Percentiles rank a stretch among this genome's conserved stretches.
These are phyloP conservation scores for Caradrina kadenii DNA, from an alignment of 2,888 invertebrate genomes.

Conservation along the genomic window DNA sequence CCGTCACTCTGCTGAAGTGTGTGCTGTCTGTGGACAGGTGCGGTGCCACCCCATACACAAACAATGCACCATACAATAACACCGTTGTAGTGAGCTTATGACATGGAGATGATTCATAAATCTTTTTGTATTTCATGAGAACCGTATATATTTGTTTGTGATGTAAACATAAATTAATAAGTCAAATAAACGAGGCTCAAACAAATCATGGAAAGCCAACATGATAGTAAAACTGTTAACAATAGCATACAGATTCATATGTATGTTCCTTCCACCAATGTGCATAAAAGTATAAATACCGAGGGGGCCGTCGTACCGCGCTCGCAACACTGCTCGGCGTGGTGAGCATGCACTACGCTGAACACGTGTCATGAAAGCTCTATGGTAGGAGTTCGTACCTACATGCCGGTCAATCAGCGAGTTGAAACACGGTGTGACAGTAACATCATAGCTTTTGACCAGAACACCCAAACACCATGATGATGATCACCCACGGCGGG, in stretches of 20 bases:
- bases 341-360: too few relatives aligned
- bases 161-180: slow-evolving; percentile 14
- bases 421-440: background rate
- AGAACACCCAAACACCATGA: slow-evolving; percentile 75
- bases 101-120: background rate
- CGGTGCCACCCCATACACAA: too few relatives aligned
- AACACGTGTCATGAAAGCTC: background rate
- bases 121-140: slow-evolving; percentile 5
- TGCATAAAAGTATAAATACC: too few relatives aligned
- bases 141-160: slow-evolving; percentile 8
- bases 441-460: slow-evolving; percentile 11
- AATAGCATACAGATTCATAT: background rate
- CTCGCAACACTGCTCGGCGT: too few relatives aligned
- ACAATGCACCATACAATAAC: background rate
- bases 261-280: too few relatives aligned
- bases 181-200: slow-evolving; percentile 13
- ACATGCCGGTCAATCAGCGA: too few relatives aligned
- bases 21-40: background rate
- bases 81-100: background rate
- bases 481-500: slow-evolving; percentile 74
- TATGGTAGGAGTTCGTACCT: background rate
- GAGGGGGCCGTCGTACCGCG: too few relatives aligned
- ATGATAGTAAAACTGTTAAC: slow-evolving; percentile 4
- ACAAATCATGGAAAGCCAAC: background rate
- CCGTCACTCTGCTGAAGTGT: background rate